These are phyloP conservation scores for Lithobates sylvaticus DNA, from an alignment of 2,797 vertebrate genomes.

Conservation along the genomic window DNA sequence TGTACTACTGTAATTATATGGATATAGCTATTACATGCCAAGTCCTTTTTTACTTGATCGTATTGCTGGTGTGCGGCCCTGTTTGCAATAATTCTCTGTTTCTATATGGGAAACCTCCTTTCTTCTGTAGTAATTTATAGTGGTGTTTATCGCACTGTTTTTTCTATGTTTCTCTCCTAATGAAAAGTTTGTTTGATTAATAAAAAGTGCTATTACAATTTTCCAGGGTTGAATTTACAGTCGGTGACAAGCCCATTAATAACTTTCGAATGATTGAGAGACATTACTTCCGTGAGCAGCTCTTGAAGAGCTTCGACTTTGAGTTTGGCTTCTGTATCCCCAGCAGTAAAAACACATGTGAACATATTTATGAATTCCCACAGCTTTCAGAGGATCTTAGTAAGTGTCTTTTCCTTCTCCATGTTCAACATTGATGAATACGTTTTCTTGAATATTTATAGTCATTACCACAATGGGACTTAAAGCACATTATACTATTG, in stretches of 20 bases:
- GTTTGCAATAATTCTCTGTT: too few relatives aligned
- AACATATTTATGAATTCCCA: slow-evolving; percentile 98
- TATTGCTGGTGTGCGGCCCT: too few relatives aligned
- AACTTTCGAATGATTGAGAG: slow-evolving; percentile 99
- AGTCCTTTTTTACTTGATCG: too few relatives aligned
- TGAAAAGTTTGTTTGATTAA: not conserved
- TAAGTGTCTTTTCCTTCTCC: slow-evolving; percentile 72
- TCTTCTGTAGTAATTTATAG: too few relatives aligned
- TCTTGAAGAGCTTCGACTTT: slow-evolving; percentile 97
- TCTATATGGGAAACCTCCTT: too few relatives aligned
- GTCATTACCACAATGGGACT: not conserved
- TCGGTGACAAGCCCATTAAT: slow-evolving; percentile 95
- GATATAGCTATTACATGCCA: too few relatives aligned
- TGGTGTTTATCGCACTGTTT: too few relatives aligned
- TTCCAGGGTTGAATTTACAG: slow-evolving; percentile 95
- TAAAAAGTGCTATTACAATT: not conserved
- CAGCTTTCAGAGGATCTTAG: slow-evolving; percentile 94
- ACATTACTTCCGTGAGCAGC: slow-evolving; percentile 94
- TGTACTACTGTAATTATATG: too few relatives aligned
- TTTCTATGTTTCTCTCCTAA: too few relatives aligned
- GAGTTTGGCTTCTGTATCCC: slow-evolving; percentile 99
- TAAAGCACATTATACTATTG: too few relatives aligned
- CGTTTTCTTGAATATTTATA: not conserved
- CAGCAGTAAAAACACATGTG: slow-evolving; percentile 97
- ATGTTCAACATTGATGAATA: not conserved